Percentiles rank a stretch among this genome's conserved stretches.
These are phyloP conservation scores for Heliconius aoede DNA, from an alignment of 2,888 invertebrate species.

Conservation along the genomic window DNA sequence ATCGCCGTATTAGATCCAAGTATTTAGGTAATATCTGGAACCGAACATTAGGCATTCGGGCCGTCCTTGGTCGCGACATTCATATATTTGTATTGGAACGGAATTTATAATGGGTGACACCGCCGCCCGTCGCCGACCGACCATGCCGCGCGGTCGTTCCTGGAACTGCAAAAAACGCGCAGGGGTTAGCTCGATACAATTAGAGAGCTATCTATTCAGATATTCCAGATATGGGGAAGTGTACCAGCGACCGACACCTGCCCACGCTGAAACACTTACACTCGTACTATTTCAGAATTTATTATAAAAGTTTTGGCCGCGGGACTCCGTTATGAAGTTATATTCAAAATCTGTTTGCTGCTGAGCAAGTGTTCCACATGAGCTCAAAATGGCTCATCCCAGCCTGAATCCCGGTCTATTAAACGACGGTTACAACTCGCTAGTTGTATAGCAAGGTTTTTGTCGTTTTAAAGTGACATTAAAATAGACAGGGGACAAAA, in stretches of 20 bases:
- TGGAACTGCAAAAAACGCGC: slow-evolving; percentile 53
- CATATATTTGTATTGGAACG: slow-evolving; percentile 48
- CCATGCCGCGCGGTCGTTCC: slow-evolving; percentile 46
- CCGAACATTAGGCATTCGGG: slow-evolving; percentile 47
- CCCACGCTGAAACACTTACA: no score
- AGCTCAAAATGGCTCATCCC: background rate
- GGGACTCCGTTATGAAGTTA: background rate
- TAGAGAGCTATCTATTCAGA: slow-evolving; percentile 72
- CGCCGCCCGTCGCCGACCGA: slow-evolving; percentile 26
- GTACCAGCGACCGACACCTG: slow-evolving; percentile 54
- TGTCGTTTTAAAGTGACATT: slow-evolving; percentile 30
- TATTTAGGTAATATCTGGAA: slow-evolving; percentile 46
- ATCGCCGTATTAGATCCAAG: slow-evolving; percentile 47
- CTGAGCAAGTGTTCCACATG: background rate
- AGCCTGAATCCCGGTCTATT: background rate
- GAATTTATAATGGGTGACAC: slow-evolving; percentile 47
- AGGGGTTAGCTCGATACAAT: slow-evolving; percentile 59
- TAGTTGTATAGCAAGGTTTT: slow-evolving; percentile 16
- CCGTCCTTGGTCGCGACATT: slow-evolving; percentile 42
- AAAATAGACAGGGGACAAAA: slow-evolving; percentile 35
- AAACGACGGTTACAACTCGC: slow-evolving; percentile 16
- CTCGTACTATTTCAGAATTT: no score
- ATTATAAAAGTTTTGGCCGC: background rate
- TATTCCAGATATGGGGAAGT: slow-evolving; percentile 65
- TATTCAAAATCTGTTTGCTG: background rate